These are phyloP conservation scores for Zophobas morio DNA, from an alignment of 1,140 invertebrate genomes.

Conservation along the genomic window DNA sequence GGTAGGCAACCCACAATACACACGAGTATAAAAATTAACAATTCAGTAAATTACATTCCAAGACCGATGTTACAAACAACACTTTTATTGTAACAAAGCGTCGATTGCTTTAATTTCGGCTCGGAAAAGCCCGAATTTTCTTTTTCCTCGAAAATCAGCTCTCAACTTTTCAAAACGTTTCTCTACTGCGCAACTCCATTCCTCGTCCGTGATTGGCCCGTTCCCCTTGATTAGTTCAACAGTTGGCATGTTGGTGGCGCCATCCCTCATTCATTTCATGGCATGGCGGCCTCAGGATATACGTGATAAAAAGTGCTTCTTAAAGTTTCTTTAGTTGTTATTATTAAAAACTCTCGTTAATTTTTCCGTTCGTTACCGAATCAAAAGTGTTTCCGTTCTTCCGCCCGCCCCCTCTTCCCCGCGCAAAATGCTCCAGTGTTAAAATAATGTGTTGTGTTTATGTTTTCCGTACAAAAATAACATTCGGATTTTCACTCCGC, in stretches of 20 bases:
- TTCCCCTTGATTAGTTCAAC: constrained; percentile 56
- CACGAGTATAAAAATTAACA: too few species aligned
- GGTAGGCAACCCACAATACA: too few species aligned
- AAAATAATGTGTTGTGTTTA: constrained; percentile 60
- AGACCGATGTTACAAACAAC: too few species aligned
- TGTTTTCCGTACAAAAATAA: constrained; percentile 59
- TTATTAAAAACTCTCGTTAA: constrained; percentile 45
- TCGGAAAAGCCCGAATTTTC: too few species aligned
- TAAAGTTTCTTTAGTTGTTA: constrained; percentile 53
- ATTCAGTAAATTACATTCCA: too few species aligned
- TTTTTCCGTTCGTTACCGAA: constrained; percentile 15
- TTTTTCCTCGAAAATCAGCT: too few species aligned
- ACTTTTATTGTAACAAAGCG: too few species aligned
- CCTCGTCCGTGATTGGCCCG: not conserved
- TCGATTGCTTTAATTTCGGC: too few species aligned
- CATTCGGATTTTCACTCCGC: constrained; percentile 51
- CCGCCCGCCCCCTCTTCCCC: constrained; percentile 30
- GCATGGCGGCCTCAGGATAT: constrained; percentile 52
- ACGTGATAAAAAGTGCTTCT: constrained; percentile 50
- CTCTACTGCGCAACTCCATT: too few species aligned
- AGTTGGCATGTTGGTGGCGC: constrained; percentile 59
- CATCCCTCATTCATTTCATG: constrained; percentile 51
- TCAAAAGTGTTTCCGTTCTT: constrained; percentile 17
- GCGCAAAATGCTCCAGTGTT: constrained; percentile 54
- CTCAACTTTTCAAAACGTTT: too few species aligned